Evolutionary conservation across 2,113 vertebrate genomes (phyloP).

Genomic region (Raja brachyura): DNA sequence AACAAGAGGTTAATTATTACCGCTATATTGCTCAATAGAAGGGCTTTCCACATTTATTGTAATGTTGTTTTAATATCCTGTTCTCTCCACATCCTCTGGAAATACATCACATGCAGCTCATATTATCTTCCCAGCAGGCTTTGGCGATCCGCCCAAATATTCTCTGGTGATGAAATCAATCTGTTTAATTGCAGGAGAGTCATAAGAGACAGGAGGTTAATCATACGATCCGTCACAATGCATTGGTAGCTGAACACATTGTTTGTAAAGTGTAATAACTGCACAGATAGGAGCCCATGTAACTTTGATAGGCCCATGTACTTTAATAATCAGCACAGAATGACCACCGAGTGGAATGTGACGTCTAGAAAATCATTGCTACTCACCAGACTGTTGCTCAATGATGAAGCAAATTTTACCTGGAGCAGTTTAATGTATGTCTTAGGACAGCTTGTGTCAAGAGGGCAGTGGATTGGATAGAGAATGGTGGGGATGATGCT

Average conservation of each 20-base stretch:
- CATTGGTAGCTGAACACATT: neutral
- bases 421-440: neutral
- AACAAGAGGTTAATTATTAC: too few relatives aligned
- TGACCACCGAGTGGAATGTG: neutral
- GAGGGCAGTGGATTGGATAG: too few relatives aligned
- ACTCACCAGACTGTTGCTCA: neutral
- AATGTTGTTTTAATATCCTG: neutral
- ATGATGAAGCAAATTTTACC: neutral
- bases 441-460: neutral
- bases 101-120: neutral
- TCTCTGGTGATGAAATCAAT: neutral
- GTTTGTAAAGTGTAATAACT: neutral
- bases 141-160: neutral
- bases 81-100: neutral
- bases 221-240: neutral
- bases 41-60: neutral
- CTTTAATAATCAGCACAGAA: neutral
- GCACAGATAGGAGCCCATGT: neutral
- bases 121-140: neutral
- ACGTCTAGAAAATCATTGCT: neutral
- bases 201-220: neutral
- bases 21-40: neutral
- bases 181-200: neutral
- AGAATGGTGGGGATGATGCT: neutral
- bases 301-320: neutral